Base-by-base conservation (phyloP, 2,113 vertebrate species). In the Apodemus sylvaticus region DNA sequence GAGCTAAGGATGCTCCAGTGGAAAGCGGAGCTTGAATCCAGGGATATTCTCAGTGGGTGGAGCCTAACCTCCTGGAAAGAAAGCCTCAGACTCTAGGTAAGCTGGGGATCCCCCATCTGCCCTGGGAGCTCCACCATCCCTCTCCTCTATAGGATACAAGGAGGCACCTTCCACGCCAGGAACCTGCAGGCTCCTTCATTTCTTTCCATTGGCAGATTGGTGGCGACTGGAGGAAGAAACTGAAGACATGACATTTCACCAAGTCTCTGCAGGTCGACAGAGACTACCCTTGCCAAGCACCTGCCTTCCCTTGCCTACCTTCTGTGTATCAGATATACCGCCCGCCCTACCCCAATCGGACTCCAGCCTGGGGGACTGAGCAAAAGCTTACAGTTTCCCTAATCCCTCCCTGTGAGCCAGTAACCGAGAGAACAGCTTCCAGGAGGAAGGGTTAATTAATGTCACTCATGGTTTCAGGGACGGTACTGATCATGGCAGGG, bases 111-210 rank as follows among this genome's bases (percentile, higher is more conserved):
- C 24, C 45, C n/a, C 3, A 0, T 20, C 5, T 10, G 13, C 45
- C 51, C 48, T 77, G 2, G 31, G 58, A n/a, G 34, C 31, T n/a
- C 73, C 3, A 1, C 39, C 51, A n/a, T 5, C 16, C 42, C 86
- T 36, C 20, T 78, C 31, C 5, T 42, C 24, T 34, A 19, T 22
- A 4, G 58, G 45, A 10, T 83, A 26, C 58, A 19, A 17, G 62
- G 60, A 60, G 42, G 58, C 2, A 9, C 76, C 48, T 36, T 42
- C n/a, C 11, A 19, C 0, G 13, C 0, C 26, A n/a, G 42, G 36
- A 0, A 0, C 0, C 34, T 17, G 12, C 31, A 19, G 9, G 4
- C 7, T n/a, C n/a, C 77, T 62, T 39, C 60, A 34, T 34, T 19
- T 42, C 86, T 71, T 20, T 24, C n/a, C 74, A 34, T n/a, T 55